Evolutionary conservation across 2,113 vertebrate species (phyloP).

Genomic region (Phyllostomus hastatus): DNA sequence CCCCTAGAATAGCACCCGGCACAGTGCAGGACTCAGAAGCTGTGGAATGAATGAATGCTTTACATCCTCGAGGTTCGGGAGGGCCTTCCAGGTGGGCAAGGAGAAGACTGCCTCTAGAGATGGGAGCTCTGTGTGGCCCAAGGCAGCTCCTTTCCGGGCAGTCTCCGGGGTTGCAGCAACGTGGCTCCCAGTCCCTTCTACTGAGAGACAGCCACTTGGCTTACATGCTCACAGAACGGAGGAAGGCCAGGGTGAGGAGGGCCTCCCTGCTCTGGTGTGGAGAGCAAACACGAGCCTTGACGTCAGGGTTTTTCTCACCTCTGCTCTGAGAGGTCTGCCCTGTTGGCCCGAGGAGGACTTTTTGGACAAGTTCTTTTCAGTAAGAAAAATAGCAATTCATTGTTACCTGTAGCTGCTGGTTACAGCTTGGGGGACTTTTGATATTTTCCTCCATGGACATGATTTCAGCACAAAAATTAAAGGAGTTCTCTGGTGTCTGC

Average conservation of each 20-base stretch:
- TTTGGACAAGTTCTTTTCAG: conserved; percentile 7
- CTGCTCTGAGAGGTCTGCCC: neutral
- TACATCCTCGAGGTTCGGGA: neutral
- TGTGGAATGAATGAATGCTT: neutral
- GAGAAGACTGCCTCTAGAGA: neutral
- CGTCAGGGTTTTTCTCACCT: neutral
- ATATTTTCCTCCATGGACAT: conserved; percentile 32
- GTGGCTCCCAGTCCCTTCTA: neutral
- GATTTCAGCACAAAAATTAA: conserved; percentile 51
- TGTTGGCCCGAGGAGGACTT: conserved; percentile 38
- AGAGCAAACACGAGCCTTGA: neutral
- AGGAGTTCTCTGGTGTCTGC: neutral
- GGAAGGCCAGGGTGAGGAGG: no score
- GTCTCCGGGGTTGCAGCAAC: neutral
- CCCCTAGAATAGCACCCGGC: neutral
- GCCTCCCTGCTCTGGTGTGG: neutral
- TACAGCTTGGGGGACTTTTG: conserved; percentile 34
- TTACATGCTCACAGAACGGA: neutral
- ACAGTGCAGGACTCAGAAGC: neutral
- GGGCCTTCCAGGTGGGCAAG: neutral
- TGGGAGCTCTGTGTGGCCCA: neutral
- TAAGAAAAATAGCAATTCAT: conserved; percentile 33
- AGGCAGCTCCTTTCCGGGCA: neutral
- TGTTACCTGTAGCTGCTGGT: conserved; percentile 20
- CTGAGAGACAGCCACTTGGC: neutral